Evolutionary conservation across 2,888 invertebrate species (phyloP), one percentile per base, ranked within the genome.

Genomic region (Choreutis nemorana): DNA sequence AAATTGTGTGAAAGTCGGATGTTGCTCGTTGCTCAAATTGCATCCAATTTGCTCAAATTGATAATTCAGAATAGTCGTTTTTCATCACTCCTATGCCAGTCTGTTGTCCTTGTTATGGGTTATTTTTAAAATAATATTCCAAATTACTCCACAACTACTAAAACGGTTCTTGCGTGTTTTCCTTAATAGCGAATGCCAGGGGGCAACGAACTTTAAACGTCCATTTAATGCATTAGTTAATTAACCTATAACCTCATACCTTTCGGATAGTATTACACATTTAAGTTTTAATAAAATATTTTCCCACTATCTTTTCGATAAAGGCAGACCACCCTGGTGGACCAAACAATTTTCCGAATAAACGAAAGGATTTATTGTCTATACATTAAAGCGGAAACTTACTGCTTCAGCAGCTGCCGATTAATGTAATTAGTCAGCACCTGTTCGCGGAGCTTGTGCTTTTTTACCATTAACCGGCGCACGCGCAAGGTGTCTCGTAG

Each of bases 351-450:
- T n/a, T n/a, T n/a, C n/a, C n/a, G n/a, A n/a, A n/a, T n/a, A n/a
- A n/a, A n/a, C n/a, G n/a, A n/a, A n/a, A n/a, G n/a, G n/a, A n/a
- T n/a, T n/a, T n/a, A n/a, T n/a, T n/a, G n/a, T n/a, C n/a, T n/a
- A n/a, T n/a, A n/a, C n/a, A n/a, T n/a, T n/a, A n/a, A n/a, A n/a
- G n/a, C n/a, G n/a, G n/a, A n/a, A n/a, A n/a, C n/a, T 28, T 26
- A 26, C 58, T 57, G 62, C 50, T 49, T 48, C 47, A 40, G 58
- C 71, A 72, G 60, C 66, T 71, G 71, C 52, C 58, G 53, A 58
- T 53, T 54, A 55, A 52, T 9, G 15, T 55, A 63, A 68, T 67
- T 59, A 61, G 36, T 41, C 40, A 45, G 49, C 73, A 73, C 72
- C 73, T 75, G 73, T 59, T 46, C 39, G 44, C 44, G 28, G 15